A percentile compares a stretch with the other conserved stretches of the same genome.
phyloP scores from a whole-genome alignment of 2,113 vertebrate species.

The Mustelus asterias region DNA sequence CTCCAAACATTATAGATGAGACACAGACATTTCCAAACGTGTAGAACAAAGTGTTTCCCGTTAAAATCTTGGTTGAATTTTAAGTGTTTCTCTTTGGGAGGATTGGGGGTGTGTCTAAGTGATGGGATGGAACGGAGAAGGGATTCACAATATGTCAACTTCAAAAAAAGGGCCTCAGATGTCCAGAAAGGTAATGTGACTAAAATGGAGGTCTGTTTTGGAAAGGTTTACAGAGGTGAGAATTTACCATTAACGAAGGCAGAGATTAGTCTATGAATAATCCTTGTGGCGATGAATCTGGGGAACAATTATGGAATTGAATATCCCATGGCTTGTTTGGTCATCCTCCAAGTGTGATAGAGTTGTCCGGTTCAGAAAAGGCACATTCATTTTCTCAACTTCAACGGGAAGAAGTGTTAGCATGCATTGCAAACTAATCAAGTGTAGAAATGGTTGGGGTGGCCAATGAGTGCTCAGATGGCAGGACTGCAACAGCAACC shows the following conservation, averaged over 20 bases:
- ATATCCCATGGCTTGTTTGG: background rate
- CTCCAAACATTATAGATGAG: background rate
- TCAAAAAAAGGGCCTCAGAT: background rate
- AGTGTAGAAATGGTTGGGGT: background rate
- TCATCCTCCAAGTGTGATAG: no score
- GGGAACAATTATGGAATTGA: background rate
- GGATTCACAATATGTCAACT: no score
- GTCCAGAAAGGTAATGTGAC: background rate
- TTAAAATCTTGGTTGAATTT: background rate
- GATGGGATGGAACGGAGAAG: background rate
- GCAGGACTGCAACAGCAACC: no score
- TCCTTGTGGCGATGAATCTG: background rate
- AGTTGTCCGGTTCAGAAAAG: background rate
- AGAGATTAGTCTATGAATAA: background rate
- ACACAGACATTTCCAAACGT: background rate
- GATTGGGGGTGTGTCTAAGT: rapidly evolving
- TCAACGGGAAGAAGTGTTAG: background rate
- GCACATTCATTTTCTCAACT: background rate
- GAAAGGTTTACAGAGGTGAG: background rate
- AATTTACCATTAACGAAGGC: background rate
- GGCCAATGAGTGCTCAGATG: background rate
- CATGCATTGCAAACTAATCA: background rate
- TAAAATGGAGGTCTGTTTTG: background rate
- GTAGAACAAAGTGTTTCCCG: background rate
- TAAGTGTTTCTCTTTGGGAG: background rate